phyloP scores from a whole-genome alignment of 2,888 invertebrate genomes.

The Latrodectus elegans region DNA sequence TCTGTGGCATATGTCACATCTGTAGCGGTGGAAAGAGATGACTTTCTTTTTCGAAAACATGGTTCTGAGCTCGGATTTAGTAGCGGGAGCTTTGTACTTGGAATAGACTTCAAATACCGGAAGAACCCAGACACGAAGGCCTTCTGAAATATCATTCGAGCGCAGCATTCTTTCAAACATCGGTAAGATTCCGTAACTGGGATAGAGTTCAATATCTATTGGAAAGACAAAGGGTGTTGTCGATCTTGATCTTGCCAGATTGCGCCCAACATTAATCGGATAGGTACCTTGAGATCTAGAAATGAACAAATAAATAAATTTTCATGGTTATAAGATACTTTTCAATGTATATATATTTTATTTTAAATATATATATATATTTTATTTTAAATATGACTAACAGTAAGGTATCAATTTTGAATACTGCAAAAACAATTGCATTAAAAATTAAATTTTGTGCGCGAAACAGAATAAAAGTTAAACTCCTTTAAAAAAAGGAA shows the following conservation, averaged over 20 bases:
- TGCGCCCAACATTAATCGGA: constrained; percentile 59
- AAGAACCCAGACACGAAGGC: constrained; percentile 71
- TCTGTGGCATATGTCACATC: constrained; percentile 84
- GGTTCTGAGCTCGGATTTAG: constrained; percentile 79
- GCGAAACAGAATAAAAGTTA: no score
- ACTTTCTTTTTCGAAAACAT: constrained; percentile 79
- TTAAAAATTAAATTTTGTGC: no score
- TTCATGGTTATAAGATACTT: no score
- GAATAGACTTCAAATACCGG: constrained; percentile 76
- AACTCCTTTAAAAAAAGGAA: no score
- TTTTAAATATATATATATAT: no score
- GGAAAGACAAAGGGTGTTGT: constrained; percentile 46
- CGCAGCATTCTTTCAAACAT: constrained; percentile 53
- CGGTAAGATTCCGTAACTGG: constrained; percentile 24
- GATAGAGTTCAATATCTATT: constrained; percentile 61
- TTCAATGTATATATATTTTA: no score
- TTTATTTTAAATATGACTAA: no score
- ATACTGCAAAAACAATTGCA: no score
- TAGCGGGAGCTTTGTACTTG: constrained; percentile 78
- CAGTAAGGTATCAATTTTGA: no score
- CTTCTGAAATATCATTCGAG: not conserved
- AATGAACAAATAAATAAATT: not conserved
- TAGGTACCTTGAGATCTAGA: constrained; percentile 37
- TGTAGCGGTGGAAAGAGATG: constrained; percentile 82
- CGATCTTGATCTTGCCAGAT: constrained; percentile 37